Evolutionary conservation across 2,797 vertebrate species (phyloP).

Genomic region (Clarias laeviceps): DNA sequence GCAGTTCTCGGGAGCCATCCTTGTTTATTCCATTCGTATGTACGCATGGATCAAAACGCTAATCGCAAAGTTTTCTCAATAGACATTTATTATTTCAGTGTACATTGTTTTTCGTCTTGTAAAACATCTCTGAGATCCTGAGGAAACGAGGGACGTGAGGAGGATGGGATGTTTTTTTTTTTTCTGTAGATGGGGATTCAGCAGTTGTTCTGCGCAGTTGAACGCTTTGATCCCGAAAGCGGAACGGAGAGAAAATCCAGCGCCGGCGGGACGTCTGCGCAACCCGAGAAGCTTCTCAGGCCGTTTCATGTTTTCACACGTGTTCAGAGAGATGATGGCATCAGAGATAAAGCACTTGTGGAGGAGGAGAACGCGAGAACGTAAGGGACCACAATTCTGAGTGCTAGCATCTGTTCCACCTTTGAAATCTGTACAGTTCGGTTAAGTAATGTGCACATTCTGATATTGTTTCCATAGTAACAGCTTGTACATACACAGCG

Average conservation of each 20-base stretch:
- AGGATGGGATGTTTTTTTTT: neutral
- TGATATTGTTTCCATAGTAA: neutral
- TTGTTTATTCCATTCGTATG: neutral
- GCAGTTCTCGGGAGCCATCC: neutral
- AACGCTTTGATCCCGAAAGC: conserved; percentile 29
- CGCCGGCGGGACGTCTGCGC: conserved; percentile 38
- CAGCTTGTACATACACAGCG: too few relatives aligned
- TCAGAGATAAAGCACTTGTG: conserved; percentile 29
- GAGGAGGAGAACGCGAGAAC: conserved; percentile 15
- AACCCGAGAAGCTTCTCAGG: conserved; percentile 49
- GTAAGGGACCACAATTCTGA: neutral
- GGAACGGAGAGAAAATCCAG: conserved; percentile 47
- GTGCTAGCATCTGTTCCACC: neutral
- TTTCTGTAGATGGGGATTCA: neutral
- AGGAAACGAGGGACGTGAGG: neutral
- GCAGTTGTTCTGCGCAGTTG: conserved; percentile 43
- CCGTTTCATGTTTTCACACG: conserved; percentile 53
- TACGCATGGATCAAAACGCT: neutral
- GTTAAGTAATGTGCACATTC: neutral
- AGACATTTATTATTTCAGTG: conserved; percentile 13
- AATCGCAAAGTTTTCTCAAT: neutral
- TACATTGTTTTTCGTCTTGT: conserved; percentile 35
- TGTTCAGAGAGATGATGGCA: conserved; percentile 51
- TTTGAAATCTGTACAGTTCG: neutral
- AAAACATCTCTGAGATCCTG: conserved; percentile 41